Evolutionary conservation across 2,113 vertebrate species (phyloP).

Genomic region (Tor tambroides): DNA sequence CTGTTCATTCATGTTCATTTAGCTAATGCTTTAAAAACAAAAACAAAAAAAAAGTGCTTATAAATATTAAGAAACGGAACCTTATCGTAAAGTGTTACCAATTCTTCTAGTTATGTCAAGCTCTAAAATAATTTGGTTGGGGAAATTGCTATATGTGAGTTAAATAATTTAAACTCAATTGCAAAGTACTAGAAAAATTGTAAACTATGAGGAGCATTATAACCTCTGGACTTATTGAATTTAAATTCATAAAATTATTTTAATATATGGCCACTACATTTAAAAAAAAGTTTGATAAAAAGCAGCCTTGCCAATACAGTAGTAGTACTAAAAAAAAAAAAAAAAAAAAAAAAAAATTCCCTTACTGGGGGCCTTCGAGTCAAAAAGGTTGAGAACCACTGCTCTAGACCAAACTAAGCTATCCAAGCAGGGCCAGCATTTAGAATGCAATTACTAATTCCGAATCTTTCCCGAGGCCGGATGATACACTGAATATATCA

Average conservation of each 20-base stretch:
- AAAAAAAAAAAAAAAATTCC: too few relatives aligned
- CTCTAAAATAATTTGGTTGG: background rate
- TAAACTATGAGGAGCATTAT: background rate
- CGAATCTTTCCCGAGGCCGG: constrained; percentile 62
- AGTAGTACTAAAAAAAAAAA: background rate
- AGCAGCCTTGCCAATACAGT: background rate
- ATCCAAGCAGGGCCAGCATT: constrained; percentile 27
- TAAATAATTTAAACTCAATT: background rate
- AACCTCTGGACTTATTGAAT: background rate
- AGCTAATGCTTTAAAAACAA: too few relatives aligned
- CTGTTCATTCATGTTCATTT: too few relatives aligned
- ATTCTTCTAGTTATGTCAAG: background rate
- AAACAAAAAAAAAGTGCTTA: too few relatives aligned
- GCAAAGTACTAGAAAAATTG: background rate
- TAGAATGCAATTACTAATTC: constrained; percentile 68
- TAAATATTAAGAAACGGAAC: too few relatives aligned
- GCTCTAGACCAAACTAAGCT: background rate
- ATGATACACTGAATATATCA: constrained; percentile 65
- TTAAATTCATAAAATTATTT: background rate
- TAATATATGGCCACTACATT: background rate
- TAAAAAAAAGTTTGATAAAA: background rate
- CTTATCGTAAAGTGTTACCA: background rate
- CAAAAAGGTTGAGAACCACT: background rate
- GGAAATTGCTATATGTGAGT: background rate
- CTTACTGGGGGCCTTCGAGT: background rate